Conservation (phyloP, 2,113 vertebrate species). For the Ophiodon elongatus region DNA sequence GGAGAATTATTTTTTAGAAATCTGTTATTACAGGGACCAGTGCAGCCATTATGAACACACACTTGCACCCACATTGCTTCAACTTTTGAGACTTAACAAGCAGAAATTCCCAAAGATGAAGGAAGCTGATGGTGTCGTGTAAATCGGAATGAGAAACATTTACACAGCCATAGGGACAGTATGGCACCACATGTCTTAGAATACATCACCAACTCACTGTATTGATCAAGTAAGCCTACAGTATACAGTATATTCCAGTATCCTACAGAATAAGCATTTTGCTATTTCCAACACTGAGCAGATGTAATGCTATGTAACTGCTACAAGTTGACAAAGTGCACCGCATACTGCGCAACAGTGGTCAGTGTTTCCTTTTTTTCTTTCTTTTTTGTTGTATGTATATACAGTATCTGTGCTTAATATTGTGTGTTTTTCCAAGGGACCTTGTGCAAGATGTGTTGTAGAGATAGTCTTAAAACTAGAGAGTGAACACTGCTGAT, state of each 20-base stretch:
- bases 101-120: constrained; percentile 75
- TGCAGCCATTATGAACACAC: constrained; percentile 53
- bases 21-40: constrained; percentile 68
- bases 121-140: constrained; percentile 48
- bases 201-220: constrained; percentile 58
- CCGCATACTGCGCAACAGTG: constrained; percentile 69
- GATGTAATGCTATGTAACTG: constrained; percentile 60
- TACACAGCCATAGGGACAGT: constrained; percentile 37
- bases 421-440: constrained; percentile 79
- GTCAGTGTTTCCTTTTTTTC: constrained; percentile 66
- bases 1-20: constrained; percentile 33
- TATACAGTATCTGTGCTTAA: constrained; percentile 79
- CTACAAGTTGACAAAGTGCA: constrained; percentile 74
- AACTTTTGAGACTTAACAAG: constrained; percentile 65
- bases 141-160: constrained; percentile 46
- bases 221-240: constrained; percentile 53
- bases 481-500: constrained; percentile 82
- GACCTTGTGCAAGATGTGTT: constrained; percentile 82
- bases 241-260: constrained; percentile 70
- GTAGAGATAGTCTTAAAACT: constrained; percentile 80
- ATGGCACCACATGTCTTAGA: constrained; percentile 69
- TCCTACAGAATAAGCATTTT: constrained; percentile 56
- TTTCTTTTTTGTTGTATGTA: constrained; percentile 68
- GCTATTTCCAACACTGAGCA: constrained; percentile 65
- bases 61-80: constrained; percentile 42